Percentiles rank a stretch among this genome's conserved stretches.
Conservation (phyloP, 1,140 invertebrate species). For the Dendroctonus valens region DNA sequence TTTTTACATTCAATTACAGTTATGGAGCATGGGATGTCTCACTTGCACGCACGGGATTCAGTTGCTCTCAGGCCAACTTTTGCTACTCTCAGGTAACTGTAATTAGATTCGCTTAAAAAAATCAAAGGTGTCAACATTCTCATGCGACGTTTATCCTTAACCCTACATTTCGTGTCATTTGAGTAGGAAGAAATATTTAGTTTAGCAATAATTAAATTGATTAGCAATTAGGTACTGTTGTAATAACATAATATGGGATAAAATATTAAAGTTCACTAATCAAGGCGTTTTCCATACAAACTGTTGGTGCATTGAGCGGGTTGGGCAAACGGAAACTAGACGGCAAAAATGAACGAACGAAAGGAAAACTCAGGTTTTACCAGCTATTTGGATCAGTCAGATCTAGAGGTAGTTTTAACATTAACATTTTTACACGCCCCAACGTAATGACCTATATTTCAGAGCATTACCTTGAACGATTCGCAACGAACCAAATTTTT, state of each 20-base stretch:
- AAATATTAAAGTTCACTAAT: background rate
- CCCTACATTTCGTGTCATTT: no score
- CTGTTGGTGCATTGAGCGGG: background rate
- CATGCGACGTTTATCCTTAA: no score
- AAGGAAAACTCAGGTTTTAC: slow-evolving; percentile 43
- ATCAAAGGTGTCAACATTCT: no score
- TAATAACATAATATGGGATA: slow-evolving; percentile 2
- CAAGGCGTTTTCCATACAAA: background rate
- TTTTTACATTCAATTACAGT: no score
- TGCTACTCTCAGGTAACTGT: no score
- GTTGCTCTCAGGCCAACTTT: no score
- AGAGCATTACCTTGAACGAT: slow-evolving; percentile 45
- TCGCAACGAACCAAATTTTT: slow-evolving; percentile 48
- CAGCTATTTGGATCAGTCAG: slow-evolving; percentile 41
- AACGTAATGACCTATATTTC: slow-evolving; percentile 27
- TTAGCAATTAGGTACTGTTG: no score
- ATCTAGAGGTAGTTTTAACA: slow-evolving; percentile 38
- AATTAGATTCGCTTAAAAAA: no score
- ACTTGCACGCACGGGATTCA: no score
- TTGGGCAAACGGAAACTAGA: background rate
- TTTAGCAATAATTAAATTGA: no score
- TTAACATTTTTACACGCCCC: background rate
- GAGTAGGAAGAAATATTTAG: no score
- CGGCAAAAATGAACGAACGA: slow-evolving; percentile 36
- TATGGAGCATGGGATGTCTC: no score